Evolutionary conservation across 2,888 invertebrate species (phyloP), one percentile per base, ranked within the genome.

Genomic region (Pachymerium ferrugineum): DNA sequence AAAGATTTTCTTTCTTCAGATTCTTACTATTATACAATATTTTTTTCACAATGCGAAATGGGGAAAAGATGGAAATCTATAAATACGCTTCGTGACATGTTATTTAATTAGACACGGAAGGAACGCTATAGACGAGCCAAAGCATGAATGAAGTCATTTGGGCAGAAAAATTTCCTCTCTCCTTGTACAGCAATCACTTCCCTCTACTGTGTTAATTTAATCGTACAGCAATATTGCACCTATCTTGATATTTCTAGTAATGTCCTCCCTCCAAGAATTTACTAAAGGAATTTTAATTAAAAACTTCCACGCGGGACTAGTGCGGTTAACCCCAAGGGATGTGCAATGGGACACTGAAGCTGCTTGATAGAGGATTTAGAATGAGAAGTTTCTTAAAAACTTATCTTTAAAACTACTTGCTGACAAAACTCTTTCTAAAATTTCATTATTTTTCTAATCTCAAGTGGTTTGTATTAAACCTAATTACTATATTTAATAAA

Each of bases 241-340:
- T 22, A 54, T 54, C 47, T 54, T 54, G 19, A 22, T 54, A 54
- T 54, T 54, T 54, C 19, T 54, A 22, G 19, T 54, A 22, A 1
- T n/a, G 47, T 22, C 47, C 4, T 38, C 38, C 14, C 38, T 38
- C 38, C 16, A 22, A 54, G 16, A 54, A 54, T 54, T 16, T 19
- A 54, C 19, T 22, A 22, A 22, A 22, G 12, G 47, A 54, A 54
- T 54, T 54, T 54, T 54, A 54, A 54, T 54, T 54, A 54, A 54
- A 54, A 54, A 54, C 22, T 54, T 54, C 47, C 16, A 19, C 47
- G n/a, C n/a, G 47, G 47, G 47, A 54, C 47, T 5, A n/a, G 16
- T 54, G 22, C 22, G 47, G 47, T 54, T 54, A 54, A 54, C 47
- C 47, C 47, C 47, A 54, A 54, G 47, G 47, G n/a, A n/a, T n/a